phyloP scores from a whole-genome alignment of 2,113 vertebrate genomes.

The Lycocorax pyrrhopterus region DNA sequence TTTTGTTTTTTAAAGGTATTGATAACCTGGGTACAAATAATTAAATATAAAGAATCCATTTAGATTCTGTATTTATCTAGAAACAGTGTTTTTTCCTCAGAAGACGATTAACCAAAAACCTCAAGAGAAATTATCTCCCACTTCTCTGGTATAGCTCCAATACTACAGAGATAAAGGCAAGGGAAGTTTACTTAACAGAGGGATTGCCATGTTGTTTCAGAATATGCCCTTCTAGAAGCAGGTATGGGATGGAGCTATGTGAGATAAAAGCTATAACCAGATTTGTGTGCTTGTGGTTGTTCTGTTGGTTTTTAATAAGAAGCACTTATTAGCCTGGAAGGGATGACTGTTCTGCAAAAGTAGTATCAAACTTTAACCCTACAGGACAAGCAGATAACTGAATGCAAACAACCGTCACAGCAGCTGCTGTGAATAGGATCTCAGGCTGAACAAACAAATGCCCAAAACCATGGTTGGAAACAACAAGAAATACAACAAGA shows the following conservation, averaged over 20 bases:
- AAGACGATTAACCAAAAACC: not conserved
- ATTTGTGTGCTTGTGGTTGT: not conserved
- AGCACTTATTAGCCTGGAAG: not conserved
- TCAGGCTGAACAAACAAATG: not conserved
- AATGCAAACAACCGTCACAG: conserved; percentile 37
- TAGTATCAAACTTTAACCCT: conserved; percentile 22
- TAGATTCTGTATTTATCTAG: not conserved
- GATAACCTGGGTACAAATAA: not conserved
- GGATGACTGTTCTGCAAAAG: not conserved
- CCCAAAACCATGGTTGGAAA: conserved; percentile 30
- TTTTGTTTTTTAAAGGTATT: not conserved
- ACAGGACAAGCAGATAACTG: conserved; percentile 36
- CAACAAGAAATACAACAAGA: conserved; percentile 15
- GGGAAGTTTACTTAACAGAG: not conserved
- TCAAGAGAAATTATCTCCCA: not conserved
- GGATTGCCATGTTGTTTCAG: not conserved
- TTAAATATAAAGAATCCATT: not conserved
- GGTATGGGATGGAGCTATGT: not conserved
- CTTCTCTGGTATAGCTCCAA: not conserved
- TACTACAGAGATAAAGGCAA: not conserved
- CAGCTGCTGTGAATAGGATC: conserved; percentile 46
- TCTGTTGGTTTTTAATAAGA: not conserved
- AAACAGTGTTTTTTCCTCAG: not conserved
- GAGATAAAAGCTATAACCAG: not conserved
- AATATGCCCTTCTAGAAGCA: not conserved